Conservation (phyloP, 2,113 vertebrate genomes). For the Sclerurus mexicanus region DNA sequence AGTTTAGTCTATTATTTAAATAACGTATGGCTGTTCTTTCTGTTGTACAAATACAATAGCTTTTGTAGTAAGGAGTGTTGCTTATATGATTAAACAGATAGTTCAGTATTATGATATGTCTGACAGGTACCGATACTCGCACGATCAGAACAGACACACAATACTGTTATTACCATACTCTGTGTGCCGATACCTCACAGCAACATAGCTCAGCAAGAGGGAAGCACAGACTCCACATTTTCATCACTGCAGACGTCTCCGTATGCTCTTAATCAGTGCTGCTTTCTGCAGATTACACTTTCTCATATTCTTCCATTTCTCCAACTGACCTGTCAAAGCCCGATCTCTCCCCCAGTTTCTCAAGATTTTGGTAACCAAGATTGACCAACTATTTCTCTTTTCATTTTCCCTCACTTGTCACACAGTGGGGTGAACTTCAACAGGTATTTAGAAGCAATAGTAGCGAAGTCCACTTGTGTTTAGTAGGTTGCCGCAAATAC, state of each 20-base stretch:
- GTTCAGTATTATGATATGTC: slow-evolving; percentile 12
- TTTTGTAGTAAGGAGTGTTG: background rate
- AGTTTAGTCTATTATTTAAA: slow-evolving; percentile 14
- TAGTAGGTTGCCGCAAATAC: background rate
- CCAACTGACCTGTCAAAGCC: background rate
- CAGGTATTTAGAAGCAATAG: slow-evolving; percentile 44
- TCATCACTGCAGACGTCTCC: background rate
- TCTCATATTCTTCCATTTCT: background rate
- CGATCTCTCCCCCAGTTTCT: background rate
- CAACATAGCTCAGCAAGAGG: background rate
- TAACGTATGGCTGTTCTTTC: background rate
- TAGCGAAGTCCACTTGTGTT: background rate
- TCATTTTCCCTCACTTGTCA: background rate
- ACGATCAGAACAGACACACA: slow-evolving; percentile 14
- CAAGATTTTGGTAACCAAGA: background rate
- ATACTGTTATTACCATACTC: slow-evolving; percentile 6
- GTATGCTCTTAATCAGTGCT: background rate
- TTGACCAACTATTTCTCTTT: background rate
- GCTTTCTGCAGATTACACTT: background rate
- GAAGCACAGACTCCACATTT: background rate
- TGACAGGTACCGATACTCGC: slow-evolving; percentile 25
- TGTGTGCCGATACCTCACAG: background rate
- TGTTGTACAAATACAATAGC: slow-evolving; percentile 11
- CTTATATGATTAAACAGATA: slow-evolving; percentile 28
- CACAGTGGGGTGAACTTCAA: slow-evolving; percentile 1